Base-by-base conservation (phyloP, 2,888 invertebrate genomes). In the Hydriomena furcata region DNA sequence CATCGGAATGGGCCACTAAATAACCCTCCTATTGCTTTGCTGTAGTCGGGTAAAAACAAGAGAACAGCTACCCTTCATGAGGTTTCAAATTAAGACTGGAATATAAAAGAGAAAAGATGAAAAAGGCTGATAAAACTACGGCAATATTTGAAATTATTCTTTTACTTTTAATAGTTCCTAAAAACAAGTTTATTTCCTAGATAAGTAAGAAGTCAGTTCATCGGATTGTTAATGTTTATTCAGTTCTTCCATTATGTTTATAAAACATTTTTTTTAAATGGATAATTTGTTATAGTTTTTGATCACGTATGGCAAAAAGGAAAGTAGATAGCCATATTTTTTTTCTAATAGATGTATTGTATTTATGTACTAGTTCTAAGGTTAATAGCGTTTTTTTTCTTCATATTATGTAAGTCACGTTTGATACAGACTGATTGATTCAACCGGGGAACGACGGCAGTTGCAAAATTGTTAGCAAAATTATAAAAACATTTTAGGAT, bases 221-320 rank as follows among this genome's bases (percentile, higher is more conserved):
- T 20, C 7, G 31, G 20, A 30, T 31, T 27, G 12, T 32, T 13
- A 28, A 17, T 17, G 17, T 2, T 35, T 47, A 46, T 60, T 62
- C 41, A 41, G 62, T 68, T 72, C 69, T 72, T 71, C 68, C 70
- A 70, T 62, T 60, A 57, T 47, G 37, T 61, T 59, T 61, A 49
- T 23, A 34, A 52, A 57, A 52, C 41, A 45, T 52, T 23, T 43
- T n/a, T 34, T 44, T 35, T 43, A 41, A 32, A 31, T 40, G 28
- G 31, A 36, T 49, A 40, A 38, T 13, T 51, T 50, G 36, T 25
- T 52, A 49, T 56, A 47, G 34, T 42, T 56, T 37, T 54, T 40
- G 32, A 44, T 58, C n/a, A n/a, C n/a, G n/a, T 60, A 55, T 59
- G 58, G 59, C 58, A 58, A 52, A 57, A 51, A 50, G 23, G 41